Conservation (phyloP, 2,888 invertebrate species). For the Piscicola geometra region DNA sequence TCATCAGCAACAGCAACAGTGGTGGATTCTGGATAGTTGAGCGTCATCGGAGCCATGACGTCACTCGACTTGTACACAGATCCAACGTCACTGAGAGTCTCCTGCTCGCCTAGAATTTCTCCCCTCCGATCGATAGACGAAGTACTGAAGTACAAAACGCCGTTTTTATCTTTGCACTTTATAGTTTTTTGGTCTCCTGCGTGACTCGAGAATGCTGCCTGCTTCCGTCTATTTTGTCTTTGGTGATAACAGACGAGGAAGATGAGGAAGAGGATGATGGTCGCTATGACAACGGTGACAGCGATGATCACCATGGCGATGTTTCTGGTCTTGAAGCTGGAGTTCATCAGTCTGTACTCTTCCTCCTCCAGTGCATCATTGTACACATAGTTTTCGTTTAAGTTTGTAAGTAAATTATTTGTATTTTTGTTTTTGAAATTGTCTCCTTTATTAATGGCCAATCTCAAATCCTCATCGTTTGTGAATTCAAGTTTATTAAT, state of each 20-base stretch:
- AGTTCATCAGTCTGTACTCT: background rate
- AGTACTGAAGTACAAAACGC: constrained; percentile 39
- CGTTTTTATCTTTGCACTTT: constrained; percentile 36
- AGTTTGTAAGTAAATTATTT: background rate
- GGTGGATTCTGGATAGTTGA: constrained; percentile 5
- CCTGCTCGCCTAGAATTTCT: background rate
- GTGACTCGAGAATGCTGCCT: background rate
- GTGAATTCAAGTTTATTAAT: background rate
- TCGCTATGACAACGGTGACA: constrained; percentile 19
- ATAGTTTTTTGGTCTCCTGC: constrained; percentile 23
- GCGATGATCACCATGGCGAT: constrained; percentile 33
- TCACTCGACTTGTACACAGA: constrained; percentile 7
- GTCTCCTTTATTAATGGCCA: background rate
- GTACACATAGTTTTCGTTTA: background rate
- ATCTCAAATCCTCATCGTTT: background rate
- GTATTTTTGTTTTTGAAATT: background rate
- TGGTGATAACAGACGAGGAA: constrained; percentile 20
- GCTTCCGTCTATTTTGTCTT: constrained; percentile 1
- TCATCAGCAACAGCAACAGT: background rate
- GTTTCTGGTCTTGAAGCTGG: background rate
- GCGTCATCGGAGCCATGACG: background rate
- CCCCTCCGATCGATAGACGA: background rate
- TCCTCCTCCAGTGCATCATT: background rate
- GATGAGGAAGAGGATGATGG: constrained; percentile 33
- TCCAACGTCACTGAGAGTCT: background rate